Conservation (phyloP, 1,140 invertebrate species). For the Caerostris extrusa region DNA sequence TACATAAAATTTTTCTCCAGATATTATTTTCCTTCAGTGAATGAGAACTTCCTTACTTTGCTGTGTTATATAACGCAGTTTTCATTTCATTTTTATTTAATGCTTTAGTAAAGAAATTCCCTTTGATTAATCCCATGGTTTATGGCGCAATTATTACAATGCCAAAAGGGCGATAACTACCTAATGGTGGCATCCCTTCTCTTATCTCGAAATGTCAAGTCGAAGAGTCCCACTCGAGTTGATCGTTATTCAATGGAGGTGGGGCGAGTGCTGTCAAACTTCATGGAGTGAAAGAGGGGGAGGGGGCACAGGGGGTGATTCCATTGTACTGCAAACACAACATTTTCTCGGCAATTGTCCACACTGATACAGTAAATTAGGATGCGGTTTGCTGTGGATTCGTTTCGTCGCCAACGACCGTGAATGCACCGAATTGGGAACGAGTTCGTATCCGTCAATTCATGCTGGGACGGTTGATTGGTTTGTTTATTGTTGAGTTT, state of each 20-base stretch:
- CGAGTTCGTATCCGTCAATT: not conserved
- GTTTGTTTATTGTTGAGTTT: not conserved
- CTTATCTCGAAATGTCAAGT: constrained; percentile 49
- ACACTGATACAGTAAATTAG: constrained; percentile 62
- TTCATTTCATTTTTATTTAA: too few relatives aligned
- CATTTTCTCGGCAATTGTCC: constrained; percentile 63
- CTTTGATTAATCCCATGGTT: too few relatives aligned
- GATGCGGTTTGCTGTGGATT: constrained; percentile 35
- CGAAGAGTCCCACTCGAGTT: constrained; percentile 24
- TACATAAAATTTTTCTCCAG: too few relatives aligned
- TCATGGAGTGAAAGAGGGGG: not conserved
- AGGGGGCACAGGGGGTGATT: not conserved
- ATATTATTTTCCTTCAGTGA: too few relatives aligned
- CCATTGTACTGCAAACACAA: constrained; percentile 36
- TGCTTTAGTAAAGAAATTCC: too few relatives aligned
- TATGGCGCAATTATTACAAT: not conserved
- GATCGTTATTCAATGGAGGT: constrained; percentile 63
- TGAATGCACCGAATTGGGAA: not conserved
- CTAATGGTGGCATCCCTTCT: not conserved
- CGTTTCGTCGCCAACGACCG: constrained; percentile 30
- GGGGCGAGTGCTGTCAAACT: constrained; percentile 62
- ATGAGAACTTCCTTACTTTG: too few relatives aligned
- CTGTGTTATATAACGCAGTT: too few relatives aligned
- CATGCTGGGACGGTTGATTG: not conserved
- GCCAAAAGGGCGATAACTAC: not conserved